phyloP scores from a whole-genome alignment of 2,113 vertebrate genomes.

The Budorcas taxicolor region DNA sequence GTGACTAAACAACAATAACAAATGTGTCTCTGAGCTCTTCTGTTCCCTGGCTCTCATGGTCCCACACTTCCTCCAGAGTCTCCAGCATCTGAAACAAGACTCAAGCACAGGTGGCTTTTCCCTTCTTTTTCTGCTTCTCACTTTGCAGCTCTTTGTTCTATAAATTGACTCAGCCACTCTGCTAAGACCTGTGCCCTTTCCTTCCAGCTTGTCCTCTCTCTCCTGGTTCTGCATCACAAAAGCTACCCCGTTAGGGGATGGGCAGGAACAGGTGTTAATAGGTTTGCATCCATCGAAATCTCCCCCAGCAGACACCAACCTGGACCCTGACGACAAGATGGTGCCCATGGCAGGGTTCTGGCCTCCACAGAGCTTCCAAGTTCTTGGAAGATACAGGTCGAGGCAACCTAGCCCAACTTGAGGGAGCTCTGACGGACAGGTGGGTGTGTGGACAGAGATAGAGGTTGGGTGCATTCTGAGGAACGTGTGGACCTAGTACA shows the following conservation, averaged over 20 bases:
- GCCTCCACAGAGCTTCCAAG: neutral
- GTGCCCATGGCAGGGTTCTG: neutral
- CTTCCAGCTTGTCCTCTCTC: neutral
- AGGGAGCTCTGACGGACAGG: neutral
- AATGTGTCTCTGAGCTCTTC: neutral
- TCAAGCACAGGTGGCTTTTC: neutral
- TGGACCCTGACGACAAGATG: neutral
- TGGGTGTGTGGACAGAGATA: neutral
- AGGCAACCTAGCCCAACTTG: neutral
- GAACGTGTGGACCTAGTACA: accelerated
- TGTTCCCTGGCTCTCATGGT: neutral
- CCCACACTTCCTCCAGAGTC: neutral
- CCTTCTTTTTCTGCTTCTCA: neutral
- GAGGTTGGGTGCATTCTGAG: neutral
- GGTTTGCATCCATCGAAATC: neutral
- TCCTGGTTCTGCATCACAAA: neutral
- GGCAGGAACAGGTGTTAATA: neutral
- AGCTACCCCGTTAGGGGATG: neutral
- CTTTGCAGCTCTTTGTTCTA: neutral
- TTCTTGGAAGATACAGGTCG: neutral
- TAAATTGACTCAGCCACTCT: neutral
- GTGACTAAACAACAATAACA: neutral
- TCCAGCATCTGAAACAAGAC: neutral
- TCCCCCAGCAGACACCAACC: neutral
- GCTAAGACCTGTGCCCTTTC: neutral